phyloP scores from a whole-genome alignment of 2,113 vertebrate genomes.

The Microtus pennsylvanicus region DNA sequence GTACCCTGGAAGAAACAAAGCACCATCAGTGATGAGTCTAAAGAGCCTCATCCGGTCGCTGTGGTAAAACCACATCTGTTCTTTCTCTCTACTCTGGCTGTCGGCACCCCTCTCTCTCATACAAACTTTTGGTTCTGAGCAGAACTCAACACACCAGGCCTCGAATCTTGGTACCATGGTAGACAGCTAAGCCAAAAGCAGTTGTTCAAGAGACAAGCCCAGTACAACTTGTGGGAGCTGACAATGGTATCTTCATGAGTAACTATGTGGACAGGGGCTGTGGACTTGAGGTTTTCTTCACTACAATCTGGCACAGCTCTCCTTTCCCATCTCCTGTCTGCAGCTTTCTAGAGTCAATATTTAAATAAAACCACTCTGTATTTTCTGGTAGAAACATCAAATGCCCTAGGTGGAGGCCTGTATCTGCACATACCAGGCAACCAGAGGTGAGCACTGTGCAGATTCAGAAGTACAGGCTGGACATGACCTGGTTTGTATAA shows the following conservation, averaged over 20 bases:
- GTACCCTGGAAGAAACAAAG: slow-evolving; percentile 91
- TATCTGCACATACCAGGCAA: accelerated
- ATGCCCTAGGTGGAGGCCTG: background rate
- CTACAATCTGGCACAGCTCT: background rate
- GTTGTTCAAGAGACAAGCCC: slow-evolving; percentile 5
- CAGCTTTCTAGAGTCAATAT: background rate
- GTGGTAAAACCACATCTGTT: background rate
- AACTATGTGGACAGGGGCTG: background rate
- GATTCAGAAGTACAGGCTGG: background rate
- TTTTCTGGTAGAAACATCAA: background rate
- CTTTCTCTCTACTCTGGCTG: background rate
- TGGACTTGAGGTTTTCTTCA: background rate
- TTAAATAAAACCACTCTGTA: background rate
- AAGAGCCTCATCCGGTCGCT: background rate
- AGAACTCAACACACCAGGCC: accelerated
- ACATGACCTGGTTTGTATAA: background rate
- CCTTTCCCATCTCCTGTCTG: background rate
- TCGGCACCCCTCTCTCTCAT: background rate
- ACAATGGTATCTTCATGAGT: background rate
- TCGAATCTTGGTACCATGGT: background rate
- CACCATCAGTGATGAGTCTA: slow-evolving; percentile 17
- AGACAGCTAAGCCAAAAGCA: background rate
- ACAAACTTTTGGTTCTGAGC: background rate
- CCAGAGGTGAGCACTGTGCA: background rate
- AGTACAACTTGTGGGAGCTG: background rate